Evolutionary conservation across 2,113 vertebrate species (phyloP), one percentile per base, ranked within the genome.

Genomic region (Picathartes gymnocephalus): DNA sequence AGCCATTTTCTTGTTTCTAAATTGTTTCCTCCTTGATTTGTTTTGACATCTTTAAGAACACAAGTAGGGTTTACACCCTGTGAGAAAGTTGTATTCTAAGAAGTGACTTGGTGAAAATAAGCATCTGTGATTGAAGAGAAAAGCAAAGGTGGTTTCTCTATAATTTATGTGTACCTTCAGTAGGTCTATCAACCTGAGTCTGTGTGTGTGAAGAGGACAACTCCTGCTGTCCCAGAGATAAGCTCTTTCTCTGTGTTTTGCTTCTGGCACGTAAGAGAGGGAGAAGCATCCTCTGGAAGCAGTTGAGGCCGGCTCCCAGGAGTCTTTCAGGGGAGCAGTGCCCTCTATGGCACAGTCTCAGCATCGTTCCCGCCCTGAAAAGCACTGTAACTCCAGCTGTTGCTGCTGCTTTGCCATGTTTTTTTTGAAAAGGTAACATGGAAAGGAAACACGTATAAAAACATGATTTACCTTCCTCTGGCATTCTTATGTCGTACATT

Each of bases 281-380:
- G 31, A 82, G 61, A 64, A 71, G 44, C 61, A 31, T 18, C 31
- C 31, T 42, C 28, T 8, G 88, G 57, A 20, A 81, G 30, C 23
- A 73, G 39, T 33, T 4, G 50, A 39, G 37, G 7, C 70, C 10
- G 33, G 61, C 64, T 88, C 42, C 8, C n/a, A 22, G 35, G 21
- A 15, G 56, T 72, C 50, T 82, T 45, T 21, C 6, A 88, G 88
- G 93, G 57, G 10, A 93, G 80, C 47, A 95, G 92, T 86, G 95
- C 96, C 96, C 92, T 92, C 96, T 96, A 11, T 48, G 54, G 96
- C 82, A 90, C 82, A 62, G 24, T 6, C 64, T 47, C 15, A 88
- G 92, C 58, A 82, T 80, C 23, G 35, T 31, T 81, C 72, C 28
- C 0, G 1, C 50, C 39, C 57, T 42, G 47, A 72, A 89, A 69